phyloP scores from a whole-genome alignment of 2,797 vertebrate genomes.

The Lacerta viridis region DNA sequence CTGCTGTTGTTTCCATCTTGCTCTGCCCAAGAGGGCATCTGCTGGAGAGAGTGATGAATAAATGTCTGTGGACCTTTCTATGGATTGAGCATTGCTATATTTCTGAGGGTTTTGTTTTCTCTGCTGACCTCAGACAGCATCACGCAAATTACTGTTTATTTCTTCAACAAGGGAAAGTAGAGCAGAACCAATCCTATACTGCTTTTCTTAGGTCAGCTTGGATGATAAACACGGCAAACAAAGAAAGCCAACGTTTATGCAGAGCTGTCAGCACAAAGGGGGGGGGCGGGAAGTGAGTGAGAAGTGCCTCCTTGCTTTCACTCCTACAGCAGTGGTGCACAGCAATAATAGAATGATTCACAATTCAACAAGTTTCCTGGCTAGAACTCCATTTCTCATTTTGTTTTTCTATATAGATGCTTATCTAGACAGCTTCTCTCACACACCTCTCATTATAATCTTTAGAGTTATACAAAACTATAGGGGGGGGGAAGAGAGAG shows the following conservation, averaged over 20 bases:
- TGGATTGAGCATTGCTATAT: neutral
- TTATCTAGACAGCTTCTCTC: neutral
- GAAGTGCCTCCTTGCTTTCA: neutral
- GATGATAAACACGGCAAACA: conserved; percentile 5
- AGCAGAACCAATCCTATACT: neutral
- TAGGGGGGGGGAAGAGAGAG: no score
- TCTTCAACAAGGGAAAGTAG: neutral
- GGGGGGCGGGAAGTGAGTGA: neutral
- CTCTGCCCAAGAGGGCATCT: neutral
- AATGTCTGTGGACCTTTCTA: neutral
- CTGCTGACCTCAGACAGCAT: neutral
- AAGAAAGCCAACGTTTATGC: neutral
- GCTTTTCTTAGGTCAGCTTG: neutral
- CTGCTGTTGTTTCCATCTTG: neutral
- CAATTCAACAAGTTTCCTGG: conserved; percentile 14
- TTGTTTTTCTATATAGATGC: neutral
- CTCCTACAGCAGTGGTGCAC: neutral
- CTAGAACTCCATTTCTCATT: neutral
- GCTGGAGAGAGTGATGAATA: neutral
- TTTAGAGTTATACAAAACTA: neutral
- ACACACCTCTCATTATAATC: neutral
- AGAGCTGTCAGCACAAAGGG: neutral
- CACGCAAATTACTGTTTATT: neutral
- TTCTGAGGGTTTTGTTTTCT: neutral
- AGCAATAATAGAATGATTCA: conserved; percentile 23